Evolutionary conservation across 2,888 invertebrate species (phyloP).

Genomic region (Dasypogon diadema): DNA sequence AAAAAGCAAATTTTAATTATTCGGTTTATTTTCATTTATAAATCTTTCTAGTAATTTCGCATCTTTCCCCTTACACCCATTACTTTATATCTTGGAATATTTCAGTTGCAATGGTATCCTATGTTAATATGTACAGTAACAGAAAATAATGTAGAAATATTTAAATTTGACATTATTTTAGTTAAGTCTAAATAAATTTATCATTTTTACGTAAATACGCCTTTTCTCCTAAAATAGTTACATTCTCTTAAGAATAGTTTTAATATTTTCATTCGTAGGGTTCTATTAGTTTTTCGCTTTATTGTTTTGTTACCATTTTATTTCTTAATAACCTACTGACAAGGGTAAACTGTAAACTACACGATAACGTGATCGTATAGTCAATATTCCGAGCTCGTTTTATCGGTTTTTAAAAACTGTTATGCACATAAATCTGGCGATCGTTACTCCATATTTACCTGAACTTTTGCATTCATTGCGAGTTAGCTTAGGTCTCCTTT

Average conservation of each 20-base stretch:
- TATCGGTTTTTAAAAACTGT: conserved; percentile 8
- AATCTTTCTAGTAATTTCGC: conserved; percentile 41
- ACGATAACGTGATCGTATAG: conserved; percentile 7
- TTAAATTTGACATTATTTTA: conserved; percentile 39
- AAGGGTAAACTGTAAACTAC: conserved; percentile 34
- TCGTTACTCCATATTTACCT: conserved; percentile 6
- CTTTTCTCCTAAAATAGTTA: conserved; percentile 37
- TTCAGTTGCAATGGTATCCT: conserved; percentile 39
- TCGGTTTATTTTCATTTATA: conserved; percentile 46
- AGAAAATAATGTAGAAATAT: conserved; percentile 45
- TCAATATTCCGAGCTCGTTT: not conserved
- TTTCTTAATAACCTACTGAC: conserved; percentile 33
- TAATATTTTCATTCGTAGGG: conserved; percentile 2
- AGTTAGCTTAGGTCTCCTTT: not conserved
- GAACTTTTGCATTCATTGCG: conserved; percentile 5
- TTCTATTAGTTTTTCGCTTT: conserved; percentile 25
- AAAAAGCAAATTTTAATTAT: conserved; percentile 24
- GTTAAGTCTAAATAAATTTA: conserved; percentile 30
- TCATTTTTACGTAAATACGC: not conserved
- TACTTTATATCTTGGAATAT: conserved; percentile 35
- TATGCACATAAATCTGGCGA: not conserved
- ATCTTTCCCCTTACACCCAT: conserved; percentile 40
- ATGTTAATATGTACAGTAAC: conserved; percentile 43
- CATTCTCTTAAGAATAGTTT: conserved; percentile 36
- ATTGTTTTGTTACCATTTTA: conserved; percentile 39